phyloP scores from a whole-genome alignment of 2,113 vertebrate genomes.

The Hippocampus abdominalis region DNA sequence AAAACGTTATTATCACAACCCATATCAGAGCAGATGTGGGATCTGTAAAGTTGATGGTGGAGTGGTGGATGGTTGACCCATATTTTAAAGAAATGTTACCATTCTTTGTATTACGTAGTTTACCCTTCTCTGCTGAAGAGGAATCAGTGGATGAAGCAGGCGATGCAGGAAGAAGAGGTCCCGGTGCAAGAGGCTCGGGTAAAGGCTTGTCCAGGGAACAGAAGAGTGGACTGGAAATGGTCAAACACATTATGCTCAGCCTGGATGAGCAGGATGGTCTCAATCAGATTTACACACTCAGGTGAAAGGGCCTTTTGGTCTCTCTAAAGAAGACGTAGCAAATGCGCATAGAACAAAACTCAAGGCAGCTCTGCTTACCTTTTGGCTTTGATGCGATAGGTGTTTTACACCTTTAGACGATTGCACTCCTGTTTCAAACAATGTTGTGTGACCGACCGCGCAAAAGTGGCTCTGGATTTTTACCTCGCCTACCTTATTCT shows the following conservation, averaged over 20 bases:
- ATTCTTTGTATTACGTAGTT: constrained; percentile 60
- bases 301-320: constrained; percentile 63
- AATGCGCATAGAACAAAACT: not conserved
- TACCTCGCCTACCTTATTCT: not conserved
- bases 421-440: not conserved
- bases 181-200: constrained; percentile 23
- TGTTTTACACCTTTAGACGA: not conserved
- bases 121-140: constrained; percentile 80
- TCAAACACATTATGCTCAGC: constrained; percentile 79
- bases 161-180: constrained; percentile 23
- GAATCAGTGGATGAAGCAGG: constrained; percentile 39
- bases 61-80: too few relatives aligned
- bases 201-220: constrained; percentile 82
- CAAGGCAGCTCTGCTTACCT: not conserved
- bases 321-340: not conserved
- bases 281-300: constrained; percentile 87
- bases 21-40: too few relatives aligned
- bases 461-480: not conserved
- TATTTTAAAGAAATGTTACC: not conserved
- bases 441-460: too few relatives aligned
- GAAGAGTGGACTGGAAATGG: constrained; percentile 75
- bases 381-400: not conserved
- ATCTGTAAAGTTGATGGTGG: too few relatives aligned
- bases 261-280: constrained; percentile 84
- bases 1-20: too few relatives aligned